Evolutionary conservation across 2,888 invertebrate species (phyloP), one percentile per base, ranked within the genome.

Genomic region (Aleiodes leptofemur): DNA sequence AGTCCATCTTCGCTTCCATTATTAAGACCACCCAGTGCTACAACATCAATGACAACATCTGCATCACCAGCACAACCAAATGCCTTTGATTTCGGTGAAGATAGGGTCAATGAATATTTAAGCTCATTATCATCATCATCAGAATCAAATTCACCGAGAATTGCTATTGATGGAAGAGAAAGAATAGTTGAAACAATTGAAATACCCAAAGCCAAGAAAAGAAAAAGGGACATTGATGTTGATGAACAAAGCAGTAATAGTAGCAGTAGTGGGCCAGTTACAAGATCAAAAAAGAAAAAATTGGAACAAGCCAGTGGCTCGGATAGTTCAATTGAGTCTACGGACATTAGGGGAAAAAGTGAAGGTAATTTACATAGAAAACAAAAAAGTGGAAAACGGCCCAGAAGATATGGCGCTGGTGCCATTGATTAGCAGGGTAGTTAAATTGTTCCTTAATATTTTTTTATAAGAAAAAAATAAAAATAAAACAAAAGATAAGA

Each of bases 61-160:
- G 83, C 84, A 34, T 86, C 87, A 1, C 86, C 85, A 0, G 86
- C 85, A 0, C 88, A 86, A 48, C 84, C 87, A 0, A 87, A 82
- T 72, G 90, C 90, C 50, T 91, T 91, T 81, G 90, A 90, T 79
- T 91, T 91, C 75, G 87, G 90, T 23, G 91, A 91, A 76, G 90
- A 90, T 13, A 87, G 90, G 74, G 91, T 91, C 29, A 90, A 89
- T 78, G 91, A 91, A 76, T 91, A 91, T 80, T 85, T 91, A 13
- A 90, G 90, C 43, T 91, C 91, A 38, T 82, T 91, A 59, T 91
- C 91, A 6, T 91, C 91, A 9, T 90, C 89, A 3, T 87, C 88
- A 2, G 85, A 87, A n/a, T 85, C 87, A 0, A 86, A 86, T 50
- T 86, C 86, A 6, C 84, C 87, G 14, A 81, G 79, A 69, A 80